Percentiles rank a stretch among this genome's conserved stretches.
phyloP scores from a whole-genome alignment of 2,113 vertebrate species.

The Cheilinus undulatus region DNA sequence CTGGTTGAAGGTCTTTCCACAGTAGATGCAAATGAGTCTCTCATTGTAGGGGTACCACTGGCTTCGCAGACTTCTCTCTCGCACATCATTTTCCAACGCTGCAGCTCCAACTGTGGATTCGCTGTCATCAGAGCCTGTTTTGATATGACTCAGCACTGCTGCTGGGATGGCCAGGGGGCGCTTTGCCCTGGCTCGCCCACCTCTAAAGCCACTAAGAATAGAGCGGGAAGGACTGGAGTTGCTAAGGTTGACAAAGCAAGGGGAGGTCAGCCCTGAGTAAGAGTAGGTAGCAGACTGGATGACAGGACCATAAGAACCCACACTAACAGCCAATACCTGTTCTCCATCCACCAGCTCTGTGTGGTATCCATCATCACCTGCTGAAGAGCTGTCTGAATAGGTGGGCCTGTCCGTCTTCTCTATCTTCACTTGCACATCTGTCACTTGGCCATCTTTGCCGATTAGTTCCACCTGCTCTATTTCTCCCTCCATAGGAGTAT shows the following conservation, averaged over 20 bases:
- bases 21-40: conserved; percentile 97
- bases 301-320: conserved; percentile 94
- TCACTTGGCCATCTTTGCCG: conserved; percentile 91
- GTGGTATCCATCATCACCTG: conserved; percentile 96
- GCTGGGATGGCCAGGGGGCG: conserved; percentile 81
- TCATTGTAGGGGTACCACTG: conserved; percentile 98
- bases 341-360: conserved; percentile 98
- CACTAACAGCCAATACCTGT: conserved; percentile 94
- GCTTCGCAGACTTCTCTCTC: conserved; percentile 90
- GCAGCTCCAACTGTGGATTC: conserved; percentile 78
- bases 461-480: conserved; percentile 91
- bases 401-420: conserved; percentile 94
- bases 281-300: conserved; percentile 90
- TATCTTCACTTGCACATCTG: conserved; percentile 95
- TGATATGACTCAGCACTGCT: conserved; percentile 72
- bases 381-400: conserved; percentile 95
- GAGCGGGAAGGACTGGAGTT: conserved; percentile 94
- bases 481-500: conserved; percentile 93
- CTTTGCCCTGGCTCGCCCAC: conserved; percentile 91
- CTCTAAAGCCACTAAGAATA: conserved; percentile 92
- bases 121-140: conserved; percentile 70
- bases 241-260: conserved; percentile 89
- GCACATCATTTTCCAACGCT: conserved; percentile 88
- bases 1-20: conserved; percentile 99
- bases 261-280: conserved; percentile 87